These are phyloP conservation scores for Stenodema calcarata DNA, from an alignment of 2,888 invertebrate genomes.

Conservation along the genomic window DNA sequence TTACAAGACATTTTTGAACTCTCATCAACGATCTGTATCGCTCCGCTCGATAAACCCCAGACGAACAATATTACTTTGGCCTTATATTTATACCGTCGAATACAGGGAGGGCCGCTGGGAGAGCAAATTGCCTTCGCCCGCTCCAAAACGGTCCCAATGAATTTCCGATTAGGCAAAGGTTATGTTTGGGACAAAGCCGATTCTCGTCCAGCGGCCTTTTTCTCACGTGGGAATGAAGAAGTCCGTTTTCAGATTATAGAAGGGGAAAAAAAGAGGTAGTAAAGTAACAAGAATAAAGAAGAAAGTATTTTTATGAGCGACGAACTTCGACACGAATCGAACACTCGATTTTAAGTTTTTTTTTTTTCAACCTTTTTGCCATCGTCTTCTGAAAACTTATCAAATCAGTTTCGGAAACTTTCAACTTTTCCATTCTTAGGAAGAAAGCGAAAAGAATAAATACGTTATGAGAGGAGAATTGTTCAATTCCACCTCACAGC, in stretches of 20 bases:
- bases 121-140: neutral
- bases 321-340: neutral
- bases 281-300: neutral
- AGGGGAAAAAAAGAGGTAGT: neutral
- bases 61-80: too few relatives aligned
- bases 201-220: neutral
- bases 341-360: slow-evolving; percentile 8
- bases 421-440: neutral
- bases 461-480: neutral
- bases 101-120: neutral
- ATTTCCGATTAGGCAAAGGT: neutral
- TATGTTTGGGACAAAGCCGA: neutral
- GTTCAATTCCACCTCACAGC: neutral
- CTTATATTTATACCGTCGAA: neutral
- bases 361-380: neutral
- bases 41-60: too few relatives aligned
- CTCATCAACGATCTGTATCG: too few relatives aligned
- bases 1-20: too few relatives aligned
- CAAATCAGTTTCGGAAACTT: neutral
- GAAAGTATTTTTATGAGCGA: neutral
- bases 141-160: neutral
- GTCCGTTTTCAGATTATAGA: neutral
- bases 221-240: neutral
- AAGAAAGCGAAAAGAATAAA: neutral
- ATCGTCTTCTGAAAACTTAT: neutral